Percentiles rank a stretch among this genome's conserved stretches.
Conservation (phyloP, 2,113 vertebrate species). For the Mirza zaza region DNA sequence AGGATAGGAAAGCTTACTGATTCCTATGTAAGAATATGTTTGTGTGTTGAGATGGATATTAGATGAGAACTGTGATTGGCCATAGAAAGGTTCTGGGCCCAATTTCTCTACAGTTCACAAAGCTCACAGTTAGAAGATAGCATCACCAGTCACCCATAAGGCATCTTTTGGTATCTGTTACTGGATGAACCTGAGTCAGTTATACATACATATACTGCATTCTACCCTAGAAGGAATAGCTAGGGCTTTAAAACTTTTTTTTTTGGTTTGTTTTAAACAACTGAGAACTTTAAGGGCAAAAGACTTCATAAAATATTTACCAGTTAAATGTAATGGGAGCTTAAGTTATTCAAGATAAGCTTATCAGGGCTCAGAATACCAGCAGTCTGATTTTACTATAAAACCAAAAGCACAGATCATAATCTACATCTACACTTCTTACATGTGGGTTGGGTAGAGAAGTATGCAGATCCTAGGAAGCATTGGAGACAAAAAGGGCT, state of each 20-base stretch:
- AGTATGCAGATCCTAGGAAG: conserved; percentile 8
- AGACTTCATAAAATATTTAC: conserved; percentile 72
- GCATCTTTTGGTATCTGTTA: not conserved
- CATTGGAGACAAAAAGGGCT: not conserved
- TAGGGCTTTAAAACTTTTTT: not conserved
- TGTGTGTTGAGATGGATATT: not conserved
- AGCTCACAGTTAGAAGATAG: not conserved
- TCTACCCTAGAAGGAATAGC: not conserved
- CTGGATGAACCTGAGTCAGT: not conserved
- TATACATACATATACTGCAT: not conserved
- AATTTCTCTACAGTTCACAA: not conserved
- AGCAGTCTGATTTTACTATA: conserved; percentile 64
- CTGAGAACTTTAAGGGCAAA: conserved; percentile 48
- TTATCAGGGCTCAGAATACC: conserved; percentile 47
- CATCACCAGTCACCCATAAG: not conserved
- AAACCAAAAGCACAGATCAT: conserved; percentile 54
- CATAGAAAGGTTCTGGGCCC: not conserved
- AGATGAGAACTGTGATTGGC: not conserved
- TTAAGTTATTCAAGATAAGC: conserved; percentile 64
- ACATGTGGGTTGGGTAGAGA: not conserved
- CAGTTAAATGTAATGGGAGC: conserved; percentile 61
- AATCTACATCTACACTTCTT: conserved; percentile 42
- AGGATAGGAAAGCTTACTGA: not conserved
- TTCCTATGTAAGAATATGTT: not conserved
- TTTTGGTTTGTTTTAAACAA: conserved; percentile 16